Conservation (phyloP, 2,797 vertebrate genomes). For the Oreochromis grahami region DNA sequence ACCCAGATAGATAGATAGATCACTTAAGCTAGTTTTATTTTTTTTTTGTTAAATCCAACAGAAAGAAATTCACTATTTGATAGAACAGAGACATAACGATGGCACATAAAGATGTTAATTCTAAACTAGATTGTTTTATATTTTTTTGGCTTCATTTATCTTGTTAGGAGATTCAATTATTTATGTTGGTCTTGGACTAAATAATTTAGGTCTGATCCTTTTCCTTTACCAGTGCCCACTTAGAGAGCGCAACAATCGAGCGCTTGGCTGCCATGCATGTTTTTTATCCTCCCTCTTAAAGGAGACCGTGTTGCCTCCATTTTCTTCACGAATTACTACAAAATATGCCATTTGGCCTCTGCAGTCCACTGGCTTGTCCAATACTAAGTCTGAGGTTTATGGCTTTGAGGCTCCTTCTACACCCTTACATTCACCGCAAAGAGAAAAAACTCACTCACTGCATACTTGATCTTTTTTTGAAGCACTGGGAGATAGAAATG, state of each 20-base stretch:
- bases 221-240: not conserved
- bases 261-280: slow-evolving; percentile 5
- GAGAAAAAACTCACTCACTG: not conserved
- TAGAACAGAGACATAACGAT: not conserved
- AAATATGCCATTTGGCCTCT: slow-evolving; percentile 56
- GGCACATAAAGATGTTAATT: not conserved
- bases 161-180: not conserved
- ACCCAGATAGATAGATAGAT: not conserved
- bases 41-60: not conserved
- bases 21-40: not conserved
- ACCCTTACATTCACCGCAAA: slow-evolving; percentile 30
- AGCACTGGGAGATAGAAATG: not conserved
- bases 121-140: not conserved
- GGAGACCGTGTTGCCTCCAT: slow-evolving; percentile 21
- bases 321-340: slow-evolving; percentile 17
- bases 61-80: not conserved
- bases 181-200: slow-evolving; percentile 19
- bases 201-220: not conserved
- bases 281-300: slow-evolving; percentile 27
- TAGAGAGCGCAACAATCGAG: slow-evolving; percentile 20
- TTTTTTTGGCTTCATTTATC: not conserved
- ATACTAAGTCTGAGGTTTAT: slow-evolving; percentile 58
- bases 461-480: slow-evolving; percentile 15
- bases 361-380: slow-evolving; percentile 30
- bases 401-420: slow-evolving; percentile 16